Percentiles rank a stretch among this genome's conserved stretches.
phyloP scores from a whole-genome alignment of 2,113 vertebrate genomes.

The Benitochromis conjunctus region DNA sequence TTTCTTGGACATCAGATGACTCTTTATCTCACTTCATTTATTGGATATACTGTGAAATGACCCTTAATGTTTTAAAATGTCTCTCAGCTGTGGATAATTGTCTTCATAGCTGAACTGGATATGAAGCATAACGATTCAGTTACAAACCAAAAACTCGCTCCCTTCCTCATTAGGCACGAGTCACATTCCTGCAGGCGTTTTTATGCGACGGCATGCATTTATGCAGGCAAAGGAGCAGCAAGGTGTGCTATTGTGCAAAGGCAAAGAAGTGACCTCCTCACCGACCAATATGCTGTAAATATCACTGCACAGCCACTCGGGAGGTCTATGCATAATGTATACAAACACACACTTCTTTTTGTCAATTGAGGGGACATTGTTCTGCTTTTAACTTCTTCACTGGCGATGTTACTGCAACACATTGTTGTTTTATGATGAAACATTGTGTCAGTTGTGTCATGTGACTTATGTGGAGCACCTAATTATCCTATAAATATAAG shows the following conservation, averaged over 20 bases:
- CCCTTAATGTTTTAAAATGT: background rate
- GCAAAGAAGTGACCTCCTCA: background rate
- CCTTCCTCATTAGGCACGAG: background rate
- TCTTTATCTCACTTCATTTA: background rate
- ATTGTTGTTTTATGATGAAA: background rate
- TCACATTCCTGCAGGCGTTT: background rate
- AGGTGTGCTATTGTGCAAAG: background rate
- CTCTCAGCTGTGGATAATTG: background rate
- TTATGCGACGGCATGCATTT: background rate
- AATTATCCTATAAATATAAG: background rate
- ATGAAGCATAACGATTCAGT: background rate
- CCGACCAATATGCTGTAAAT: background rate
- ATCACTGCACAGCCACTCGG: background rate
- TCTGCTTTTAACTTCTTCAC: background rate
- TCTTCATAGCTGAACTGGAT: background rate
- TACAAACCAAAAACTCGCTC: background rate
- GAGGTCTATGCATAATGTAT: background rate
- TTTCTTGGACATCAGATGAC: background rate
- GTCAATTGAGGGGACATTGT: background rate
- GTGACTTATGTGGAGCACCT: background rate
- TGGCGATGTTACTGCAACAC: background rate
- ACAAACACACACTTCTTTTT: background rate
- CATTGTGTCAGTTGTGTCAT: background rate
- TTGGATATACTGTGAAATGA: background rate
- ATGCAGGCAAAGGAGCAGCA: background rate